Conservation (phyloP, 2,888 invertebrate species). For the Piscicola geometra region DNA sequence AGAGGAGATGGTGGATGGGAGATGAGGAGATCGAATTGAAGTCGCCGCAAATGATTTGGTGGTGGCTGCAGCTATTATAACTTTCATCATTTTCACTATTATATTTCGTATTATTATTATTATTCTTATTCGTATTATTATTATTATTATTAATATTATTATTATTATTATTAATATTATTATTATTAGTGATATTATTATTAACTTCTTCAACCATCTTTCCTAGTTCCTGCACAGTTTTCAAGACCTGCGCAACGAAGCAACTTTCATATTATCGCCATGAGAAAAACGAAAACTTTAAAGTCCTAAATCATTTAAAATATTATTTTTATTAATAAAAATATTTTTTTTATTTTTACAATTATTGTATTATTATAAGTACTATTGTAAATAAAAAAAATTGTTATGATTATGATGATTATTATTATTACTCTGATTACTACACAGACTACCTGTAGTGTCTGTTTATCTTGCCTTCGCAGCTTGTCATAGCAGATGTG, state of each 20-base stretch:
- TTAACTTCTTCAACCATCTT: not conserved
- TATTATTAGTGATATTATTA: not conserved
- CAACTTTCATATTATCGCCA: too few species aligned
- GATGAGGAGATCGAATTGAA: constrained; percentile 50
- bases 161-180: not conserved
- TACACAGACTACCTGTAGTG: constrained; percentile 49
- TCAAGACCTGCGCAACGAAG: not conserved
- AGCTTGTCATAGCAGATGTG: constrained; percentile 51
- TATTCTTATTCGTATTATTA: not conserved
- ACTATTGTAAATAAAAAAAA: not conserved
- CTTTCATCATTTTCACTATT: not conserved
- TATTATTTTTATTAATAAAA: too few species aligned
- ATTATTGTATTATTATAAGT: too few species aligned
- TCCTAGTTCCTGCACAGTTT: not conserved
- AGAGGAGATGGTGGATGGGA: constrained; percentile 50
- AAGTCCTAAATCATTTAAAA: too few species aligned
- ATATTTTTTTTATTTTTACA: too few species aligned
- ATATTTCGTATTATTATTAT: not conserved
- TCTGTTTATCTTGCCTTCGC: constrained; percentile 51
- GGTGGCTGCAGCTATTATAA: constrained; percentile 21
- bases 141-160: not conserved
- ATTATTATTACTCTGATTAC: not conserved
- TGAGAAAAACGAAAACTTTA: too few species aligned
- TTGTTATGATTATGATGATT: not conserved
- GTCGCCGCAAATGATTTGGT: constrained; percentile 54